Evolutionary conservation across 2,888 invertebrate genomes (phyloP).

Genomic region (Xestia rhomboidea): DNA sequence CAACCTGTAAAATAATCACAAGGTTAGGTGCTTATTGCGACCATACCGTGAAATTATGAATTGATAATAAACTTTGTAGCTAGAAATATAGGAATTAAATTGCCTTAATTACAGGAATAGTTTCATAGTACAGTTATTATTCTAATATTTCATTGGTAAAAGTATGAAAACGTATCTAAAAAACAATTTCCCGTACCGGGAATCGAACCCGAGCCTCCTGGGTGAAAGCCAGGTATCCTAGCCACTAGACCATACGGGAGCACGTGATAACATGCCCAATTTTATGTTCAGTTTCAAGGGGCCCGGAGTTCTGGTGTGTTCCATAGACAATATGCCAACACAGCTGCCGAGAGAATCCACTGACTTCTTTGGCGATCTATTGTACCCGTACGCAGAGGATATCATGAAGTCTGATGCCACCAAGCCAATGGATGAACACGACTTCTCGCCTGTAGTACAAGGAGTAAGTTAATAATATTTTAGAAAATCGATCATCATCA

Average conservation of each 20-base stretch:
- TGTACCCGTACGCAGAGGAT: slow-evolving; percentile 96
- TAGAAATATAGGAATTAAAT: not conserved
- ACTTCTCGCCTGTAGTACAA: slow-evolving; percentile 93
- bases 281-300: slow-evolving; percentile 94
- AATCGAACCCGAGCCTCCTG: slow-evolving; percentile 94
- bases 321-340: slow-evolving; percentile 99
- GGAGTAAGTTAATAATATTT: slow-evolving; percentile 88
- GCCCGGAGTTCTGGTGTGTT: slow-evolving; percentile 99
- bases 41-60: not conserved
- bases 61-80: not conserved
- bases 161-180: not conserved
- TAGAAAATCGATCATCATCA: too few species aligned
- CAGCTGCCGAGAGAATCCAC: slow-evolving; percentile 99
- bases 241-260: slow-evolving; percentile 92
- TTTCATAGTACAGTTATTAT: not conserved
- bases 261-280: fast-evolving
- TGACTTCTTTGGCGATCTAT: slow-evolving; percentile 98
- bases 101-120: not conserved
- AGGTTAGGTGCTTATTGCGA: not conserved
- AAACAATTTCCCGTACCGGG: slow-evolving; percentile 91
- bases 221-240: slow-evolving; percentile 93
- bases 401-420: slow-evolving; percentile 96
- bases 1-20: not conserved
- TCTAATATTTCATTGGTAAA: not conserved
- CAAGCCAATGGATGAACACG: slow-evolving; percentile 94